phyloP scores from a whole-genome alignment of 64 coral and sea anemone genomes.

The Catalaphyllia jardinei region DNA sequence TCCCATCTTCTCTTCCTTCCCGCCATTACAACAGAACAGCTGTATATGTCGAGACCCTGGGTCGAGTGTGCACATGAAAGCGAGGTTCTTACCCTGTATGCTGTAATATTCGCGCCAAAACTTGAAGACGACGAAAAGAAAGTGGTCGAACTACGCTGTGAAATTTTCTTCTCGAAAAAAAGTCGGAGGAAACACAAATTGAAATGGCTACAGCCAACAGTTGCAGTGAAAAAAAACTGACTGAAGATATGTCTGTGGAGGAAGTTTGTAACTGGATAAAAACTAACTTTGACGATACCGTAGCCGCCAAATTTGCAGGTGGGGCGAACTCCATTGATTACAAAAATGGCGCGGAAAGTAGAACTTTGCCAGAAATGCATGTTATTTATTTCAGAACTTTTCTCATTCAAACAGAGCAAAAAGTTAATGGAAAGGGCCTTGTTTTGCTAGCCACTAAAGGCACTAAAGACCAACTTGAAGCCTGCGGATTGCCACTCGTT shows the following conservation, averaged over 20 bases:
- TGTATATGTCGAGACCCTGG: background rate
- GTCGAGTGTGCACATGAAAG: background rate
- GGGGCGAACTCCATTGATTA: no score
- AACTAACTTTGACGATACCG: background rate
- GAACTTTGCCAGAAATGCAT: no score
- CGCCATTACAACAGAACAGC: background rate
- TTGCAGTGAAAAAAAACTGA: background rate
- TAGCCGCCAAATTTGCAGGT: background rate
- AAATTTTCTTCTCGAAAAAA: background rate
- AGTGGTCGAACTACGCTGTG: no score
- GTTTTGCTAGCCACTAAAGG: background rate
- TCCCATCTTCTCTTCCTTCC: constrained; percentile 42
- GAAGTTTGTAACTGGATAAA: constrained; percentile 1
- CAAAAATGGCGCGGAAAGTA: no score
- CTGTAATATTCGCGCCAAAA: background rate
- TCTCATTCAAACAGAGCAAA: background rate
- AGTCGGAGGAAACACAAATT: background rate
- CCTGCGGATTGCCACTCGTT: background rate
- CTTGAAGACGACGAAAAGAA: background rate
- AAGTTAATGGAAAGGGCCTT: background rate
- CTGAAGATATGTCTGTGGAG: background rate
- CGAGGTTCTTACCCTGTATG: background rate
- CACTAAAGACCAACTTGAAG: background rate
- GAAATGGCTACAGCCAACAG: background rate
- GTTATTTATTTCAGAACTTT: background rate